Percentiles rank a stretch among this genome's conserved stretches.
These are phyloP conservation scores for Galerucella nymphaeae DNA, from an alignment of 2,888 invertebrate species.

Conservation along the genomic window DNA sequence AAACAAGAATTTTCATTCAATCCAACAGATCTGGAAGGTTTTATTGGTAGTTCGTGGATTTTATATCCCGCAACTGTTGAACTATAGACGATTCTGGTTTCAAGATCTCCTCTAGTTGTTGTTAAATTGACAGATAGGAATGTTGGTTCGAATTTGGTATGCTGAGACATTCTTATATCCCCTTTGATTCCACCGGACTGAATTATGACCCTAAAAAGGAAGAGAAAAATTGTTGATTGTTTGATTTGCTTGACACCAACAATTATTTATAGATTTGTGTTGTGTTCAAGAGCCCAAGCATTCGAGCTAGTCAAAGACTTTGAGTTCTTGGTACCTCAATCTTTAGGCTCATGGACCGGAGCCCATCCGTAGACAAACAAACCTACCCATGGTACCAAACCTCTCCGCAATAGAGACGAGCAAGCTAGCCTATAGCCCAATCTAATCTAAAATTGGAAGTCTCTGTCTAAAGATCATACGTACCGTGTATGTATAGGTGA, in stretches of 20 bases:
- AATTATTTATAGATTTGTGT: too few relatives aligned
- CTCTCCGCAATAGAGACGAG: too few relatives aligned
- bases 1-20: constrained; percentile 70
- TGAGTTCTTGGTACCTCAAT: too few relatives aligned
- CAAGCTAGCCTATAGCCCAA: background rate
- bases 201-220: constrained; percentile 71
- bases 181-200: constrained; percentile 85
- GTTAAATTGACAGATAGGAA: constrained; percentile 79
- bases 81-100: constrained; percentile 78
- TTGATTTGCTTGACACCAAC: too few relatives aligned
- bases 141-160: constrained; percentile 86
- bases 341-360: too few relatives aligned
- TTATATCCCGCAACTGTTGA: constrained; percentile 78
- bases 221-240: background rate
- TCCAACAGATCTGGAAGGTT: constrained; percentile 67
- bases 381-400: too few relatives aligned
- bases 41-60: constrained; percentile 78
- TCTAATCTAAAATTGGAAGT: too few relatives aligned
- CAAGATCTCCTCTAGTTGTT: constrained; percentile 74
- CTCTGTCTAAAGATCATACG: constrained; percentile 45
- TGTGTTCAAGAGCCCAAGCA: too few relatives aligned
- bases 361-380: too few relatives aligned
- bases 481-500: constrained; percentile 78
- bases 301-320: background rate
- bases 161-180: constrained; percentile 80